Conservation (phyloP, 2,113 vertebrate species). For the Mixornis gularis region DNA sequence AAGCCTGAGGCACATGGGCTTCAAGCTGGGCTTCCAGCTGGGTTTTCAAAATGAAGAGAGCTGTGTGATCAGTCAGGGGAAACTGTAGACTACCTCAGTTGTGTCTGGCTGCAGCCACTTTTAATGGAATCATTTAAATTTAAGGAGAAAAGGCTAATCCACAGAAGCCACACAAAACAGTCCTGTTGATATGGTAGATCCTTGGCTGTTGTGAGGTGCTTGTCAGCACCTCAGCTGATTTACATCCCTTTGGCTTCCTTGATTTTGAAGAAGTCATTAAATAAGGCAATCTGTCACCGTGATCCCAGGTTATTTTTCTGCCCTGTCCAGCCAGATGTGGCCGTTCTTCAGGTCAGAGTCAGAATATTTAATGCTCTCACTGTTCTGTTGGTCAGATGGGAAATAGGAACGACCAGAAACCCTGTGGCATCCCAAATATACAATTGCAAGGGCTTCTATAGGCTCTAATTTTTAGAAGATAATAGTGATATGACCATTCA, state of each 20-base stretch:
- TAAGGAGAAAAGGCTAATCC: constrained; percentile 13
- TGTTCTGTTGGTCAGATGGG: neutral
- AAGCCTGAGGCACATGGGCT: neutral
- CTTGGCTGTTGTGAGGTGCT: neutral
- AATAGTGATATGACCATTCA: neutral
- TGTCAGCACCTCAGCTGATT: neutral
- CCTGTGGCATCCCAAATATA: neutral
- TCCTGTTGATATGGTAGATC: neutral
- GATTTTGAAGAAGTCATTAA: neutral
- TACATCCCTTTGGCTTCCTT: neutral
- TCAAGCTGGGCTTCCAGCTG: neutral
- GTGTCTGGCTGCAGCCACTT: neutral
- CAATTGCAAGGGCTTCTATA: neutral
- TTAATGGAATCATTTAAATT: neutral
- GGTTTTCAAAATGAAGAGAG: neutral
- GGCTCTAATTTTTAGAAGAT: neutral
- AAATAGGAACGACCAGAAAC: neutral
- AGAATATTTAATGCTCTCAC: neutral
- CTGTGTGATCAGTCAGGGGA: neutral
- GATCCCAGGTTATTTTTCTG: neutral
- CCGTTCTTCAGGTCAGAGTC: neutral
- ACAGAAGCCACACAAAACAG: neutral
- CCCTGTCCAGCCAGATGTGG: neutral
- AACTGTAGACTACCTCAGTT: neutral
- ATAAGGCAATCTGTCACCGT: neutral